A percentile compares a stretch with the other conserved stretches of the same genome.
These are phyloP conservation scores for Hartigia nigra DNA, from an alignment of 2,888 invertebrate genomes.

Conservation along the genomic window DNA sequence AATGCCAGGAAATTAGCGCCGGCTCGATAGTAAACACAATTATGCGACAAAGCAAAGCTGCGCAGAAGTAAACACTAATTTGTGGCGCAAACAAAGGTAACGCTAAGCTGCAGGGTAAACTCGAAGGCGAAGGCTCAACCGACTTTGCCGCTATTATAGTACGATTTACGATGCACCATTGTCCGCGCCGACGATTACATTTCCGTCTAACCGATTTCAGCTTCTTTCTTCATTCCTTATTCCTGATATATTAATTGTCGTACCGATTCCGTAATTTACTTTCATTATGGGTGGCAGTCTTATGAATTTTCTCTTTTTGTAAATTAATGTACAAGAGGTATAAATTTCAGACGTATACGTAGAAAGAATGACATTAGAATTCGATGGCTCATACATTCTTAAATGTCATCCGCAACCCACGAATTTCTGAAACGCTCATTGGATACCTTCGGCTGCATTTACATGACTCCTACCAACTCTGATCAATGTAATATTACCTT, in stretches of 20 bases:
- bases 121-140: constrained; percentile 32
- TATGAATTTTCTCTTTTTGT: background rate
- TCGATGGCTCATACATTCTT: background rate
- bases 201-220: background rate
- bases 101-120: constrained; percentile 41
- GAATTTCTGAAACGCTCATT: background rate
- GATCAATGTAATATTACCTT: background rate
- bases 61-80: constrained; percentile 44
- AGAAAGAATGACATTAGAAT: background rate
- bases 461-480: background rate
- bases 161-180: background rate
- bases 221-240: background rate
- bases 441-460: background rate
- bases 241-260: constrained; percentile 26
- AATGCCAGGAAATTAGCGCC: constrained; percentile 43
- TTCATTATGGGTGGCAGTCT: background rate
- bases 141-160: constrained; percentile 39
- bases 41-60: constrained; percentile 48
- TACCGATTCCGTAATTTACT: background rate
- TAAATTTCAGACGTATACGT: background rate
- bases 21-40: constrained; percentile 43
- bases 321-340: background rate
- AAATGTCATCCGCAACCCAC: background rate
- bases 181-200: background rate
- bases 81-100: constrained; percentile 39